Percentiles rank a stretch among this genome's conserved stretches.
These are phyloP conservation scores for Glomeris marginata DNA, from an alignment of 2,888 invertebrate genomes.

Conservation along the genomic window DNA sequence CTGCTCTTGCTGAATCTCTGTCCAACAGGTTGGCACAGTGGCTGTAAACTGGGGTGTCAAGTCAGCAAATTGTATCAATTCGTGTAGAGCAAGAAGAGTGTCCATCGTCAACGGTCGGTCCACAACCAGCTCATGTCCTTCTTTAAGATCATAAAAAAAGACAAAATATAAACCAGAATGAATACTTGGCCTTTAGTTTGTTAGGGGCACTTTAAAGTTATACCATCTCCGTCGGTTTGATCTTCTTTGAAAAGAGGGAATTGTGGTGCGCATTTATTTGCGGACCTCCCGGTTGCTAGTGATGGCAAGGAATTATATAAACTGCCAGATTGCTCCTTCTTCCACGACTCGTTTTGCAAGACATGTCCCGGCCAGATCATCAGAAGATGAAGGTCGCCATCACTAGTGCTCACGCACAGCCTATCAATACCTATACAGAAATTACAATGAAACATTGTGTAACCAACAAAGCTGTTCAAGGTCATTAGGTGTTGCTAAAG, in stretches of 20 bases:
- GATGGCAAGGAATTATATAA: background rate
- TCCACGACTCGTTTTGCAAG: slow-evolving; percentile 40
- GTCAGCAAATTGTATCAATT: slow-evolving; percentile 59
- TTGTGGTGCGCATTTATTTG: too few species aligned
- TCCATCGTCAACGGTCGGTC: slow-evolving; percentile 39
- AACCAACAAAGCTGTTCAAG: too few species aligned
- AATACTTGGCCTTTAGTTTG: too few species aligned
- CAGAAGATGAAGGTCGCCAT: slow-evolving; percentile 68
- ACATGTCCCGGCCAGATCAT: slow-evolving; percentile 45
- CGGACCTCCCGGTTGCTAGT: background rate
- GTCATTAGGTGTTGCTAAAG: too few species aligned
- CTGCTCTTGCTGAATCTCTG: slow-evolving; percentile 79
- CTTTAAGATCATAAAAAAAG: slow-evolving; percentile 4
- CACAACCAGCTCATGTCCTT: slow-evolving; percentile 26
- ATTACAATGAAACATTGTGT: background rate
- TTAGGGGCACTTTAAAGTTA: too few species aligned
- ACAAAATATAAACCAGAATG: background rate
- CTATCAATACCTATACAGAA: slow-evolving; percentile 51
- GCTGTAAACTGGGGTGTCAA: slow-evolving; percentile 57
- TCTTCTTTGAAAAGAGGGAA: too few species aligned
- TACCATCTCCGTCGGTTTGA: too few species aligned
- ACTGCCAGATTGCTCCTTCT: background rate
- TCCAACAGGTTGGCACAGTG: slow-evolving; percentile 86
- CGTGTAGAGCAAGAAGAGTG: slow-evolving; percentile 47
- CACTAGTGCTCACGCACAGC: slow-evolving; percentile 64